phyloP scores from a whole-genome alignment of 2,113 vertebrate genomes.

The Nestor notabilis region DNA sequence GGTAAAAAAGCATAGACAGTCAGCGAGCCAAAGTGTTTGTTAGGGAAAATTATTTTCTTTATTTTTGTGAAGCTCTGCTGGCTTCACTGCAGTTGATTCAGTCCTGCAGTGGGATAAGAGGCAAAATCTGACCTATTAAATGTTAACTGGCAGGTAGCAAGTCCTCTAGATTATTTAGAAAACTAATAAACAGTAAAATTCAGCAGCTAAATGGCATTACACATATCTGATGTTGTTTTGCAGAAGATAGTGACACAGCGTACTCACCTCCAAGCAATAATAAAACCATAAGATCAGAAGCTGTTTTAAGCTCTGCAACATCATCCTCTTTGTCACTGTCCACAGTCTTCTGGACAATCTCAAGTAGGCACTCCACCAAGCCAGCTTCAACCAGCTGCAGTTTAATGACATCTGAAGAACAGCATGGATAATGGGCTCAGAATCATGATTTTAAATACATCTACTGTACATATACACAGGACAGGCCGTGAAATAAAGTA shows the following conservation, averaged over 20 bases:
- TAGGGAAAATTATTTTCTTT: neutral
- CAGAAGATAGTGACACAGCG: neutral
- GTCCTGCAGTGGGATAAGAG: neutral
- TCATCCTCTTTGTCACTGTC: conserved; percentile 94
- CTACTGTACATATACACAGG: neutral
- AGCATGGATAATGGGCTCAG: neutral
- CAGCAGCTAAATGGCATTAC: neutral
- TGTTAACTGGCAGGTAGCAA: neutral
- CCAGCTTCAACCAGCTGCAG: conserved; percentile 96
- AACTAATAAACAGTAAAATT: neutral
- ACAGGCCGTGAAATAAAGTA: neutral
- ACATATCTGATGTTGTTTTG: neutral
- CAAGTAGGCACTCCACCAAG: conserved; percentile 93
- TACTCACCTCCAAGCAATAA: conserved; percentile 91
- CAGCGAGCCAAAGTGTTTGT: neutral
- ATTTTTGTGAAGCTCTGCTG: neutral
- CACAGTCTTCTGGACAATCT: conserved; percentile 92
- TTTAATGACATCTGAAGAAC: conserved; percentile 89
- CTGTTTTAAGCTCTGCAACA: conserved; percentile 92
- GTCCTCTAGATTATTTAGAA: neutral
- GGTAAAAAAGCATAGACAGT: conserved; percentile 47
- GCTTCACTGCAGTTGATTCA: neutral
- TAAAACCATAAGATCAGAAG: conserved; percentile 97
- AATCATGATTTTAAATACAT: neutral
- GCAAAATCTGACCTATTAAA: neutral